A percentile compares a stretch with the other conserved stretches of the same genome.
These are phyloP conservation scores for Montifringilla adamsi DNA, from an alignment of 2,113 vertebrate genomes.

Conservation along the genomic window DNA sequence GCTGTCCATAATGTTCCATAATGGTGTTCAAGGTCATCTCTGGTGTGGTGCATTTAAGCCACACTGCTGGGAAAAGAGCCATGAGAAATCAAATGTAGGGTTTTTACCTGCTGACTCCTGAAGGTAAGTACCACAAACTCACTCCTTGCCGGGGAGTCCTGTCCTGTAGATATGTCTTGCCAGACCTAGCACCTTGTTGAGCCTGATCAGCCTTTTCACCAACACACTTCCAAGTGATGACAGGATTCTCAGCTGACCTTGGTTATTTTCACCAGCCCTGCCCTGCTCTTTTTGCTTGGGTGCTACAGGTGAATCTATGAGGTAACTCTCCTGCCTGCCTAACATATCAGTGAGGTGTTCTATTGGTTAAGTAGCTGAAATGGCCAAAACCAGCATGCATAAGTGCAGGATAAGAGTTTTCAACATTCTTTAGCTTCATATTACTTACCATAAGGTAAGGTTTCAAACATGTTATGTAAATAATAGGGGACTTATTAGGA, in stretches of 20 bases:
- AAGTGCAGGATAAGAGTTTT: neutral
- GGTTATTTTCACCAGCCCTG: neutral
- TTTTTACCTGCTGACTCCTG: neutral
- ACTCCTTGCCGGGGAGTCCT: neutral
- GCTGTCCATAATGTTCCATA: accelerated
- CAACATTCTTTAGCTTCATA: neutral
- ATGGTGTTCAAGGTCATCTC: neutral
- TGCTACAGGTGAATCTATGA: neutral
- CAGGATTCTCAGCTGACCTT: neutral
- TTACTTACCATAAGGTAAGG: neutral
- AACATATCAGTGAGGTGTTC: neutral
- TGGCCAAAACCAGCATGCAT: neutral
- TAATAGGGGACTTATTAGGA: neutral
- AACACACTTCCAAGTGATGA: neutral
- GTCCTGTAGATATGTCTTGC: neutral
- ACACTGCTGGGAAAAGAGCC: neutral
- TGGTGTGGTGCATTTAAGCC: neutral
- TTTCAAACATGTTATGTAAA: neutral
- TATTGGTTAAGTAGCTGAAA: neutral
- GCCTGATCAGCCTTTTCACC: neutral
- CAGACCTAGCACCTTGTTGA: accelerated
- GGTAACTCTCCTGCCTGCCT: neutral
- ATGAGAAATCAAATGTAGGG: neutral
- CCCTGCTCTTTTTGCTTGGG: neutral
- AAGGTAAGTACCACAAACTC: neutral